A percentile compares a stretch with the other conserved stretches of the same genome.
Evolutionary conservation across 2,797 vertebrate genomes (phyloP).

Genomic region (Setipinna tenuifilis): DNA sequence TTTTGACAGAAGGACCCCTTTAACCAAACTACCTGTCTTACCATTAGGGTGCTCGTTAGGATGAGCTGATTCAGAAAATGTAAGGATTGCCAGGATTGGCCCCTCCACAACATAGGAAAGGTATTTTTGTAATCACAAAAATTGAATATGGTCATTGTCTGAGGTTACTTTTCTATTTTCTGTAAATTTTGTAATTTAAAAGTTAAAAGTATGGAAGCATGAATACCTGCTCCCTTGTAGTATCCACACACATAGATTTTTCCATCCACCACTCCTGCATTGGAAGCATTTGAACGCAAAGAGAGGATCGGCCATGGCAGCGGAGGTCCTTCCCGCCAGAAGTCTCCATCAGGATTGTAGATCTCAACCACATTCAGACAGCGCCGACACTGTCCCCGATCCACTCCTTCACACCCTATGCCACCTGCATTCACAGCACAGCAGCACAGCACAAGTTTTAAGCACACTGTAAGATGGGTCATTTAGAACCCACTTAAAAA

Average conservation of each 20-base stretch:
- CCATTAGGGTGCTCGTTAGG: too few relatives aligned
- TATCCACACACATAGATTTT: constrained; percentile 96
- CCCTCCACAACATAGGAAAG: too few relatives aligned
- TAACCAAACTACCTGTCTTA: too few relatives aligned
- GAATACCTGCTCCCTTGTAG: constrained; percentile 92
- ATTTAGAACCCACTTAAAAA: too few relatives aligned
- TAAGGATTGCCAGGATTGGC: too few relatives aligned
- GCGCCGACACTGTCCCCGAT: constrained; percentile 89
- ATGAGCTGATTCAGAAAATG: too few relatives aligned
- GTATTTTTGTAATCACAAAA: too few relatives aligned
- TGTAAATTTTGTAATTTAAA: not conserved
- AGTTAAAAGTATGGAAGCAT: not conserved
- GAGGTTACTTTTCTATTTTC: too few relatives aligned
- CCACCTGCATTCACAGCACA: constrained; percentile 77
- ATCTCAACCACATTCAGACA: constrained; percentile 94
- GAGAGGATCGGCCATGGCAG: constrained; percentile 90
- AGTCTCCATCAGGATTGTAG: constrained; percentile 91
- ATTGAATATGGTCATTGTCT: too few relatives aligned
- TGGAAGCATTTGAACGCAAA: constrained; percentile 84
- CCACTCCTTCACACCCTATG: constrained; percentile 89
- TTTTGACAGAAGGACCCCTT: too few relatives aligned
- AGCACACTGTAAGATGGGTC: not conserved
- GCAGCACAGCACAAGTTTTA: constrained; percentile 32
- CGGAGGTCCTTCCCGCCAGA: constrained; percentile 89
- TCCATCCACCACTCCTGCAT: constrained; percentile 86